Evolutionary conservation across 2,797 vertebrate species (phyloP).

Genomic region (Gymnothorax reevesii): DNA sequence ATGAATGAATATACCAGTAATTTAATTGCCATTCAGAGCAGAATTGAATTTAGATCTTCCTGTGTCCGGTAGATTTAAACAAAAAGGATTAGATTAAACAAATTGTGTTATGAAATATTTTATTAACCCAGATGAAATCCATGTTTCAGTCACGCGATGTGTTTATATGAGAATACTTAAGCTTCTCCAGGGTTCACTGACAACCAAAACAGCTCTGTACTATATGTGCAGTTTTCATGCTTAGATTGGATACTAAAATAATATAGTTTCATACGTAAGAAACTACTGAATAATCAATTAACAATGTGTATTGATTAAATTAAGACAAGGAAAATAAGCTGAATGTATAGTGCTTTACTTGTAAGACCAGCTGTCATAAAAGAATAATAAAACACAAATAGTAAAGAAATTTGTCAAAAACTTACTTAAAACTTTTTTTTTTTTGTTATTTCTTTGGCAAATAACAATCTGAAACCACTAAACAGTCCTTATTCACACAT

Average conservation of each 20-base stretch:
- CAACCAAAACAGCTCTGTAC: background rate
- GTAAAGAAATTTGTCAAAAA: too few relatives aligned
- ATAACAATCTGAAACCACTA: too few relatives aligned
- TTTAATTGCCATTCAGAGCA: background rate
- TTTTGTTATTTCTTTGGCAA: too few relatives aligned
- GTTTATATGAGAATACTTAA: background rate
- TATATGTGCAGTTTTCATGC: background rate
- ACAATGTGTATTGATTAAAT: too few relatives aligned
- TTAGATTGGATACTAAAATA: background rate
- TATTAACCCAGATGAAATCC: background rate
- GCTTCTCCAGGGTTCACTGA: background rate
- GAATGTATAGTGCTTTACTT: too few relatives aligned
- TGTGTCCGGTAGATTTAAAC: background rate
- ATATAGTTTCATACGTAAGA: background rate
- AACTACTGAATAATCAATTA: background rate
- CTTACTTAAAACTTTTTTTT: too few relatives aligned
- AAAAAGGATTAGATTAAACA: background rate
- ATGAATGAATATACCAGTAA: background rate
- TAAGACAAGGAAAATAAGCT: too few relatives aligned
- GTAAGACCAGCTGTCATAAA: too few relatives aligned
- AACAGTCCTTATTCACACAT: too few relatives aligned
- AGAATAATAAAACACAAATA: too few relatives aligned
- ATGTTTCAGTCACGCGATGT: background rate
- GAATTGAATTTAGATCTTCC: background rate
- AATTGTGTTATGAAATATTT: background rate